Conservation (phyloP, 2,113 vertebrate genomes). For the Lepus americanus region DNA sequence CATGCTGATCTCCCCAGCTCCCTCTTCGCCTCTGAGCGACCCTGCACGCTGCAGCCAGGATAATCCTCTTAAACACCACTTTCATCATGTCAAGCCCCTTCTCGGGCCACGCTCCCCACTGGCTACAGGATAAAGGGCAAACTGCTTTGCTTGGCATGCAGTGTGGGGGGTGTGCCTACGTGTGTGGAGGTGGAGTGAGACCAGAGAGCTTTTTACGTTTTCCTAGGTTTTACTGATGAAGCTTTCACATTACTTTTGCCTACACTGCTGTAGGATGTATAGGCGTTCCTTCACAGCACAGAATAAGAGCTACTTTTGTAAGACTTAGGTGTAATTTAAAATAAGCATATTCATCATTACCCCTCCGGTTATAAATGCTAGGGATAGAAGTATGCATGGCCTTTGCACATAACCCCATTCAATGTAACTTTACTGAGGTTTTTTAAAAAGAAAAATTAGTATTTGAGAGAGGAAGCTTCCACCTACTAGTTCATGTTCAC, state of each 20-base stretch:
- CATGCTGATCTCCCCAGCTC: neutral
- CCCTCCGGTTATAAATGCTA: neutral
- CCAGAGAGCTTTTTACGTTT: neutral
- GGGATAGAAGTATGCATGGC: neutral
- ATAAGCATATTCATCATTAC: neutral
- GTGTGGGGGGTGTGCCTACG: fast-evolving
- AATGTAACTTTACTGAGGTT: neutral
- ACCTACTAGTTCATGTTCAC: too few relatives aligned
- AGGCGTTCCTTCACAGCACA: neutral
- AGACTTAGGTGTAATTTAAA: neutral
- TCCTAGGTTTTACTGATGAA: neutral
- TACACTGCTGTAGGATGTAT: neutral
- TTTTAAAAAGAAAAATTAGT: too few relatives aligned
- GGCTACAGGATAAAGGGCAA: neutral
- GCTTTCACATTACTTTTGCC: neutral
- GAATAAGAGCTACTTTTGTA: neutral
- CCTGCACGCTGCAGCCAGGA: neutral
- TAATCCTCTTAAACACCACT: constrained; percentile 22
- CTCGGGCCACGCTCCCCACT: neutral
- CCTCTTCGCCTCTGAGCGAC: neutral
- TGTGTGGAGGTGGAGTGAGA: neutral
- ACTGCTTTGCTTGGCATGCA: neutral
- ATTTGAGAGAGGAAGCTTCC: too few relatives aligned
- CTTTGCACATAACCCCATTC: neutral
- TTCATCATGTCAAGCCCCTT: neutral